Conservation (phyloP, 2,113 vertebrate species). For the Cyanoramphus novaezelandiae region DNA sequence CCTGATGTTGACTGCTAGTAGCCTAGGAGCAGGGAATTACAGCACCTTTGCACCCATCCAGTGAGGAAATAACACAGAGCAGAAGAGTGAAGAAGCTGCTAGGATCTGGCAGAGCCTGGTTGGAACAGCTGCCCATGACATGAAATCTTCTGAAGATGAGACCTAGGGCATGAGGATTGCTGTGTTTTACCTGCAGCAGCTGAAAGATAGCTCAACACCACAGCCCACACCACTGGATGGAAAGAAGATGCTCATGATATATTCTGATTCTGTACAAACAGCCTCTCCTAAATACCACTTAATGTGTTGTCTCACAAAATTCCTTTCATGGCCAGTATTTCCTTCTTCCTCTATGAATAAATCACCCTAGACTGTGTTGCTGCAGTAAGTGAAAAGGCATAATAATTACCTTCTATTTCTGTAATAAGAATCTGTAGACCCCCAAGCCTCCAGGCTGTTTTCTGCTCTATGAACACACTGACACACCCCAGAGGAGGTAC, state of each 20-base stretch:
- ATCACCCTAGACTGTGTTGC: background rate
- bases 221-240: background rate
- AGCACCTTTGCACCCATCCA: background rate
- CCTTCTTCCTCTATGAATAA: background rate
- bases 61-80: fast-evolving
- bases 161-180: background rate
- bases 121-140: background rate
- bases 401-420: background rate
- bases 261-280: background rate
- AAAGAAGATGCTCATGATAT: background rate
- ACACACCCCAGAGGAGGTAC: background rate
- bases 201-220: background rate
- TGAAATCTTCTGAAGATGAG: background rate
- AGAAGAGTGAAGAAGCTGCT: background rate
- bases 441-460: background rate
- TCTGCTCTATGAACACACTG: background rate
- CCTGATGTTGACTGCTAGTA: background rate
- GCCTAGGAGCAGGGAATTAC: background rate
- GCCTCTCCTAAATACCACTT: background rate
- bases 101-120: background rate
- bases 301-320: background rate
- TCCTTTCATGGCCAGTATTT: background rate
- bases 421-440: background rate
- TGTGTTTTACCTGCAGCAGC: background rate
- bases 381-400: background rate